phyloP scores from a whole-genome alignment of 2,888 invertebrate species.

The Drosophila incognita region DNA sequence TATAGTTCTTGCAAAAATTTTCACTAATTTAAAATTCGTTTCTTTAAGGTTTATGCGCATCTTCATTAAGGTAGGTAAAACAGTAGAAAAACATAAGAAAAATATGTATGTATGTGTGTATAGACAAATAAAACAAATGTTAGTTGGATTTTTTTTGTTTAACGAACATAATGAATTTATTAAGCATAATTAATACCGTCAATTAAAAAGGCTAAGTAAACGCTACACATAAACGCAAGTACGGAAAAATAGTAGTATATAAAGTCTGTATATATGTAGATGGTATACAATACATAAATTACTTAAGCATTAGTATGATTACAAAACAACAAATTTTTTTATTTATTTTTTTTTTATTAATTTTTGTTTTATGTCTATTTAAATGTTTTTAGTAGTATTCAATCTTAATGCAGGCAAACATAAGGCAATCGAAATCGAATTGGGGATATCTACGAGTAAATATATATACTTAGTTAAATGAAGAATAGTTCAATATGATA shows the following conservation, averaged over 20 bases:
- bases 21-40: slow-evolving; percentile 85
- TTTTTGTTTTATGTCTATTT: not conserved
- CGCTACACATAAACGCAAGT: slow-evolving; percentile 69
- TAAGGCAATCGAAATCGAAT: slow-evolving; percentile 60
- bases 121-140: slow-evolving; percentile 55
- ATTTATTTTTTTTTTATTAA: not conserved
- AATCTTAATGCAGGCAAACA: slow-evolving; percentile 50
- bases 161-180: slow-evolving; percentile 80
- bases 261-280: slow-evolving; percentile 29
- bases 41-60: slow-evolving; percentile 75
- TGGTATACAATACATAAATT: slow-evolving; percentile 63
- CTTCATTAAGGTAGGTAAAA: slow-evolving; percentile 25
- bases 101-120: not conserved
- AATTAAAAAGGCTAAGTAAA: slow-evolving; percentile 77
- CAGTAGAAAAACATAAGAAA: slow-evolving; percentile 9
- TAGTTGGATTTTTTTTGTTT: slow-evolving; percentile 58
- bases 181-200: slow-evolving; percentile 79
- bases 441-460: slow-evolving; percentile 6
- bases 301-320: slow-evolving; percentile 69
- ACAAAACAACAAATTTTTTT: slow-evolving; percentile 33
- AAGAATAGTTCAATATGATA: slow-evolving; percentile 32
- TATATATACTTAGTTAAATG: slow-evolving; percentile 19
- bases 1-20: slow-evolving; percentile 78
- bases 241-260: slow-evolving; percentile 49
- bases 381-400: slow-evolving; percentile 21